Evolutionary conservation across 2,797 vertebrate species (phyloP).

Genomic region (Acipenser ruthenus): DNA sequence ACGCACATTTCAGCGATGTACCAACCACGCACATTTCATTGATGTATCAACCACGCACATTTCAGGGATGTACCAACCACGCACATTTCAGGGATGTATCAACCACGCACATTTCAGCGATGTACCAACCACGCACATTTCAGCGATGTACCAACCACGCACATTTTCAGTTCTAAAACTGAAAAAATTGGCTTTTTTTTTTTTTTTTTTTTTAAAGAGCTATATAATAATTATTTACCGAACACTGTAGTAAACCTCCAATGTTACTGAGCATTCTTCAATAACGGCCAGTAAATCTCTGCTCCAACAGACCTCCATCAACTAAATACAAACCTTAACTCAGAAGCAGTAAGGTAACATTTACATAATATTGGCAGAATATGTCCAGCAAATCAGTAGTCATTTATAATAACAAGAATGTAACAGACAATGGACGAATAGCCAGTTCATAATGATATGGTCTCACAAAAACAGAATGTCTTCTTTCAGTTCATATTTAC

Average conservation of each 20-base stretch:
- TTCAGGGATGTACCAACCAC: slow-evolving; percentile 51
- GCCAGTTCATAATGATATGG: no score
- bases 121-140: slow-evolving; percentile 27
- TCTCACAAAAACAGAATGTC: no score
- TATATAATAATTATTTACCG: slow-evolving; percentile 11
- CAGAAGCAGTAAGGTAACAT: slow-evolving; percentile 1
- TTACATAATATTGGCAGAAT: no score
- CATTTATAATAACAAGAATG: no score
- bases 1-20: slow-evolving; percentile 22
- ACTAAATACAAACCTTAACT: slow-evolving; percentile 20
- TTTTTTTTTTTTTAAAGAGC: not conserved
- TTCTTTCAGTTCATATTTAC: no score
- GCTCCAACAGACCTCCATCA: not conserved
- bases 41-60: slow-evolving; percentile 50
- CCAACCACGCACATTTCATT: slow-evolving; percentile 50
- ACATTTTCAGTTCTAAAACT: slow-evolving; percentile 36
- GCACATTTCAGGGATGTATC: slow-evolving; percentile 43
- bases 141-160: slow-evolving; percentile 46
- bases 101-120: slow-evolving; percentile 50
- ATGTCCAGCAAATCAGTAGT: no score
- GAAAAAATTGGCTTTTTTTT: slow-evolving; percentile 24
- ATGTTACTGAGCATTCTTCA: slow-evolving; percentile 8
- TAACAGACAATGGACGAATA: no score
- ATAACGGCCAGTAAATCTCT: not conserved
- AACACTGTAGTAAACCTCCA: not conserved